These are phyloP conservation scores for Polydrusus pterygomalis DNA, from an alignment of 2,888 invertebrate species.

Conservation along the genomic window DNA sequence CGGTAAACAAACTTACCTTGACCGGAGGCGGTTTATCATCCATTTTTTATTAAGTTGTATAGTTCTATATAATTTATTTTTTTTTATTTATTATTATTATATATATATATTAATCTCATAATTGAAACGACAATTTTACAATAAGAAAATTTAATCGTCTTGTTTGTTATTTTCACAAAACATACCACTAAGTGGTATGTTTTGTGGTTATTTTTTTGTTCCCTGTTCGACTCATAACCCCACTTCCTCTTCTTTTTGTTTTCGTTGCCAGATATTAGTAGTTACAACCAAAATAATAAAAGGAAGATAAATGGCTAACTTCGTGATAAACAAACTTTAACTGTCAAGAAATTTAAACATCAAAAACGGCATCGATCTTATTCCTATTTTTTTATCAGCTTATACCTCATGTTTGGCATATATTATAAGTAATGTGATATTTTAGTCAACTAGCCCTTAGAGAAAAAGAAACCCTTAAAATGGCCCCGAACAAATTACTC, in stretches of 20 bases:
- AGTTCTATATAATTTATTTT: too few species aligned
- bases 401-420: not conserved
- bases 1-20: constrained; percentile 46
- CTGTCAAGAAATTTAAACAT: constrained; percentile 43
- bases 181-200: too few species aligned
- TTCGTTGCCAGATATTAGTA: too few species aligned
- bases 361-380: constrained; percentile 22
- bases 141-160: too few species aligned
- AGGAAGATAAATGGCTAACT: constrained; percentile 14
- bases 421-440: constrained; percentile 3
- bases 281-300: not conserved
- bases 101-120: too few species aligned
- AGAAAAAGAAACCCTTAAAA: not conserved
- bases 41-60: too few species aligned
- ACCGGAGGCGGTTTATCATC: constrained; percentile 36
- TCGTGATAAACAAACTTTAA: constrained; percentile 28
- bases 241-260: not conserved
- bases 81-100: too few species aligned
- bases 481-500: constrained; percentile 27
- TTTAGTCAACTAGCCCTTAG: not conserved
- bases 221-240: too few species aligned
- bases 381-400: constrained; percentile 14
- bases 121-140: too few species aligned
- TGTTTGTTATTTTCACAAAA: too few species aligned
- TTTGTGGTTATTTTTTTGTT: too few species aligned